Evolutionary conservation across 1,140 invertebrate species (phyloP).

Genomic region (Bursaphelenchus mucronatus): DNA sequence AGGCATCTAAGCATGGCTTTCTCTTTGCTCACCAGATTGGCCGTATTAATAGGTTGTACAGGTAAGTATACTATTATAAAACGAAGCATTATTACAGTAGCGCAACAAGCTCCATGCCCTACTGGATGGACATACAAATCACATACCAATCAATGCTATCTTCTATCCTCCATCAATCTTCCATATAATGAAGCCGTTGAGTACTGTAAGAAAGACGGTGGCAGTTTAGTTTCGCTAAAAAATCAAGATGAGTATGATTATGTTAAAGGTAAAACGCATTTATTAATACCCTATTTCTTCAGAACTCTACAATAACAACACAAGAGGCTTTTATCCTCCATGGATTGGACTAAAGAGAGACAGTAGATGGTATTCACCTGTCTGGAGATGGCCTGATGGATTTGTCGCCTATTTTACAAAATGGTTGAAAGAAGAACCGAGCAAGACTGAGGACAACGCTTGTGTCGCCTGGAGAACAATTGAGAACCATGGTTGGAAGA

Average conservation of each 20-base stretch:
- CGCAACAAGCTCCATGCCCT: no score
- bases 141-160: neutral
- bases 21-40: no score
- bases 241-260: neutral
- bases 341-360: neutral
- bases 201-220: neutral
- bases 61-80: no score
- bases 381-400: neutral
- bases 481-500: neutral
- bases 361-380: no score
- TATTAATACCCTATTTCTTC: neutral
- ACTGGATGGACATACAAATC: neutral
- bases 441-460: neutral
- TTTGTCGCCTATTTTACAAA: neutral
- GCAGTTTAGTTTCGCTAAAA: neutral
- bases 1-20: no score
- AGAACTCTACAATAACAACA: neutral
- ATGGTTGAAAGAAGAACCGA: neutral
- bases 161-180: neutral
- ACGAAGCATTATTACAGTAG: no score
- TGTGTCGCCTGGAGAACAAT: slow-evolving; percentile 3
- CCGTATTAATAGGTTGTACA: no score
- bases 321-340: neutral
- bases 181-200: neutral
- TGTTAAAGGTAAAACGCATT: neutral